phyloP scores from a whole-genome alignment of 92 coral and sea anemone genomes.

The Heteractis magnifica region DNA sequence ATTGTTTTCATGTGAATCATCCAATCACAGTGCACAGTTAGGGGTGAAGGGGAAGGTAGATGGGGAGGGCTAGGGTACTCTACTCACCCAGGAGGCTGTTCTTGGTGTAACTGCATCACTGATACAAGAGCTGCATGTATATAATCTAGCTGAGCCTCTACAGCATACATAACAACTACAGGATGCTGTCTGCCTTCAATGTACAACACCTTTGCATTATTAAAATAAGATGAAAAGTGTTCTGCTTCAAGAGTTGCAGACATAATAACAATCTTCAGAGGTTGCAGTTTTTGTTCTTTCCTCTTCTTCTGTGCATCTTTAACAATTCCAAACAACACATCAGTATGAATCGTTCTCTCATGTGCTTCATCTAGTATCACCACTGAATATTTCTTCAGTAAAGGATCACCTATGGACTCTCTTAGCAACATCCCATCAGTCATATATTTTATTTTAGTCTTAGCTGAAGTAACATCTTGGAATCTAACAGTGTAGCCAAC shows the following conservation, averaged over 20 bases:
- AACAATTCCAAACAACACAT: conserved; percentile 93
- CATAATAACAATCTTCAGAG: conserved; percentile 87
- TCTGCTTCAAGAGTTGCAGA: conserved; percentile 99
- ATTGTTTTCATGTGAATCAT: too few relatives aligned
- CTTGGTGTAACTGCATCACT: conserved; percentile 90
- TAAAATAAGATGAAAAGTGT: conserved; percentile 86
- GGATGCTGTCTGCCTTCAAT: conserved; percentile 97
- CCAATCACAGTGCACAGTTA: too few relatives aligned
- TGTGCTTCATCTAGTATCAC: conserved; percentile 96
- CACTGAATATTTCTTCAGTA: conserved; percentile 75
- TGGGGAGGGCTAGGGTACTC: background rate
- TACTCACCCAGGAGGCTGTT: conserved; percentile 75
- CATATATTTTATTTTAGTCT: conserved; percentile 90
- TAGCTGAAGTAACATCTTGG: conserved; percentile 80
- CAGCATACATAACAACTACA: conserved; percentile 81
- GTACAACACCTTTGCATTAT: conserved; percentile 83
- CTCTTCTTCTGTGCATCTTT: conserved; percentile 84
- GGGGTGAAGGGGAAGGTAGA: background rate
- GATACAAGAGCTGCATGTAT: conserved; percentile 87
- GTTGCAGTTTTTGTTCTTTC: conserved; percentile 51
- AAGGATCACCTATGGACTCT: conserved; percentile 86
- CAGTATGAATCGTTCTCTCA: conserved; percentile 94
- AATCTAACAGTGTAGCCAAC: conserved; percentile 94
- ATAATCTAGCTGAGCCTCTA: conserved; percentile 83
- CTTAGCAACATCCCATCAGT: conserved; percentile 96